Evolutionary conservation across 2,797 vertebrate genomes (phyloP).

Genomic region (Acanthurus tractus): DNA sequence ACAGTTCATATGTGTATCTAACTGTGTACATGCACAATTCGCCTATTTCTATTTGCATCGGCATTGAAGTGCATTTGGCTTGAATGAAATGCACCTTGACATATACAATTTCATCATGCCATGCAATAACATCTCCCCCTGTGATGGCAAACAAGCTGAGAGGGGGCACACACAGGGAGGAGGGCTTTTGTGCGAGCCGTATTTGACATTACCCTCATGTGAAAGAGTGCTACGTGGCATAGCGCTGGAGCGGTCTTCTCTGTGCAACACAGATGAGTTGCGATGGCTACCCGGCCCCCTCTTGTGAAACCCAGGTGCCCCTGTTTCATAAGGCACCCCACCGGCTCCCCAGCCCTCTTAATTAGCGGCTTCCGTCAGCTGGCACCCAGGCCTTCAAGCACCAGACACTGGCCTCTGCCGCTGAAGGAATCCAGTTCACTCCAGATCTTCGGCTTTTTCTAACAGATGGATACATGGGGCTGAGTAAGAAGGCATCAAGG

Average conservation of each 20-base stretch:
- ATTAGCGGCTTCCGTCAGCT: slow-evolving; percentile 81
- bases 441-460: slow-evolving; percentile 53
- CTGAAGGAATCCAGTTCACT: slow-evolving; percentile 62
- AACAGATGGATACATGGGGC: slow-evolving; percentile 55
- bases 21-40: slow-evolving; percentile 12
- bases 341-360: slow-evolving; percentile 78
- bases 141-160: slow-evolving; percentile 56
- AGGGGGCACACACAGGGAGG: slow-evolving; percentile 34
- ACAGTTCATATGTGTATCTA: slow-evolving; percentile 13
- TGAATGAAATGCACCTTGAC: slow-evolving; percentile 69
- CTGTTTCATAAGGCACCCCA: slow-evolving; percentile 79
- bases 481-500: slow-evolving; percentile 24
- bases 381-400: slow-evolving; percentile 74
- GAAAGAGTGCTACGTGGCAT: slow-evolving; percentile 53
- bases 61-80: slow-evolving; percentile 41
- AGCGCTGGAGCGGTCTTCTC: slow-evolving; percentile 35
- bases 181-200: slow-evolving; percentile 25
- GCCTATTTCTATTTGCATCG: slow-evolving; percentile 28
- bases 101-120: slow-evolving; percentile 68
- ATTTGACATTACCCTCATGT: slow-evolving; percentile 52
- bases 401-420: slow-evolving; percentile 57
- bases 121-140: slow-evolving; percentile 66
- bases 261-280: slow-evolving; percentile 64
- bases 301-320: slow-evolving; percentile 81
- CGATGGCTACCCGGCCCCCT: slow-evolving; percentile 74